Conservation (phyloP, 2,888 invertebrate genomes). For the Dastarcus helophoroides region DNA sequence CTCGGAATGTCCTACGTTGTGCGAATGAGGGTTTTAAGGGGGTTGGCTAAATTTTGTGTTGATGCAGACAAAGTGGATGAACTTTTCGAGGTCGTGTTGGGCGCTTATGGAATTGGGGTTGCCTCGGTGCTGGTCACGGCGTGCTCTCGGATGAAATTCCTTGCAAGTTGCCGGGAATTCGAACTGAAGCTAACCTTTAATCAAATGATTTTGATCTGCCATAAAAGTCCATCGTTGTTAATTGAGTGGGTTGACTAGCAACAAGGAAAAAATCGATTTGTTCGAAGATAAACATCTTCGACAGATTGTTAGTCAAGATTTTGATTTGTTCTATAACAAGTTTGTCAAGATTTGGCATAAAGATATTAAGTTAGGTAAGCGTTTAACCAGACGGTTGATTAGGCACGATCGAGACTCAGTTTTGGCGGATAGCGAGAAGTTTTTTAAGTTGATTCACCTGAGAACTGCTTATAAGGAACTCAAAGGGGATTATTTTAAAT, state of each 20-base stretch:
- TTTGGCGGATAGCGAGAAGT: conserved; percentile 5
- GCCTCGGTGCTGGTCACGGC: conserved; percentile 17
- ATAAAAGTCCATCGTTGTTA: conserved; percentile 11
- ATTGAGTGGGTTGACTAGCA: conserved; percentile 3
- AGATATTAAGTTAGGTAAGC: conserved; percentile 9
- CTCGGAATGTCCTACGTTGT: conserved; percentile 17
- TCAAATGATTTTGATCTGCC: conserved; percentile 17
- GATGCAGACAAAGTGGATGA: conserved; percentile 15
- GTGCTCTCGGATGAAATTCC: conserved; percentile 18
- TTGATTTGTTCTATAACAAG: conserved; percentile 7
- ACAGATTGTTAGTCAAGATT: conserved; percentile 8
- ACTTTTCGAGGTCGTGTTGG: conserved; percentile 15
- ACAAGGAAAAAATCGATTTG: conserved; percentile 6
- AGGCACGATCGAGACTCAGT: conserved; percentile 6
- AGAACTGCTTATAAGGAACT: conserved; percentile 7
- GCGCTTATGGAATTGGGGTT: conserved; percentile 18
- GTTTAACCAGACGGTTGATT: conserved; percentile 8
- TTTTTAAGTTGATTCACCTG: conserved; percentile 6
- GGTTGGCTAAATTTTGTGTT: conserved; percentile 12
- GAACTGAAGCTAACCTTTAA: conserved; percentile 14
- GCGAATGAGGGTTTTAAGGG: conserved; percentile 20
- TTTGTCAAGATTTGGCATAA: conserved; percentile 6
- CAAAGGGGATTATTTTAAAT: conserved; percentile 5
- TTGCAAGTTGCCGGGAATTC: conserved; percentile 11
- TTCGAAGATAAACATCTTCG: conserved; percentile 7